Evolutionary conservation across 92 coral and sea anemone genomes (phyloP).

Genomic region (Phenganax stokvisi): DNA sequence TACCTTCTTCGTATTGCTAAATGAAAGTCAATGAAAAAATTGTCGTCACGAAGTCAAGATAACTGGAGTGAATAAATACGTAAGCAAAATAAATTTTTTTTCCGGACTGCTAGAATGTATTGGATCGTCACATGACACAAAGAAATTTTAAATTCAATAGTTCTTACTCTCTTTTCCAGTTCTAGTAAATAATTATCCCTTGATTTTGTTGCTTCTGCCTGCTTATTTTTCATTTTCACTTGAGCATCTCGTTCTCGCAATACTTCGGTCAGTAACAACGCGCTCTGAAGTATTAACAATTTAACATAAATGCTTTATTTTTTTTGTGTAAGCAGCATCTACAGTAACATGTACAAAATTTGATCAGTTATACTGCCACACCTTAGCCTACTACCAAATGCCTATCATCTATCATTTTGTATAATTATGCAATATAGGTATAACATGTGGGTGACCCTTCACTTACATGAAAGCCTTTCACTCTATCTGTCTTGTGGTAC

Average conservation of each 20-base stretch:
- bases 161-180: conserved; percentile 73
- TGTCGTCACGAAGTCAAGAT: no score
- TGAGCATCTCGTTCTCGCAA: conserved; percentile 96
- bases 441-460: background rate
- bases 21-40: background rate
- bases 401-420: no score
- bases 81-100: no score
- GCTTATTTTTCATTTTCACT: conserved; percentile 72
- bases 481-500: conserved; percentile 95
- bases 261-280: conserved; percentile 84
- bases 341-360: no score
- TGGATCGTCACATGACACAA: no score
- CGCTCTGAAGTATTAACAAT: conserved; percentile 54
- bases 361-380: no score
- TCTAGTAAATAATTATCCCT: conserved; percentile 74
- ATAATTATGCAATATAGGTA: no score
- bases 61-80: no score
- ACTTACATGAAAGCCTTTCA: conserved; percentile 95
- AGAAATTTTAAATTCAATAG: background rate
- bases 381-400: no score
- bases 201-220: conserved; percentile 63
- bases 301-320: no score
- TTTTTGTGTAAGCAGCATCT: no score
- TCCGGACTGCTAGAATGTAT: no score
- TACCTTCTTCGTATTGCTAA: conserved; percentile 89